A percentile compares a stretch with the other conserved stretches of the same genome.
Conservation (phyloP, 30 jellyfish, hydroid and myxozoan species). For the Hydractinia echinata region DNA sequence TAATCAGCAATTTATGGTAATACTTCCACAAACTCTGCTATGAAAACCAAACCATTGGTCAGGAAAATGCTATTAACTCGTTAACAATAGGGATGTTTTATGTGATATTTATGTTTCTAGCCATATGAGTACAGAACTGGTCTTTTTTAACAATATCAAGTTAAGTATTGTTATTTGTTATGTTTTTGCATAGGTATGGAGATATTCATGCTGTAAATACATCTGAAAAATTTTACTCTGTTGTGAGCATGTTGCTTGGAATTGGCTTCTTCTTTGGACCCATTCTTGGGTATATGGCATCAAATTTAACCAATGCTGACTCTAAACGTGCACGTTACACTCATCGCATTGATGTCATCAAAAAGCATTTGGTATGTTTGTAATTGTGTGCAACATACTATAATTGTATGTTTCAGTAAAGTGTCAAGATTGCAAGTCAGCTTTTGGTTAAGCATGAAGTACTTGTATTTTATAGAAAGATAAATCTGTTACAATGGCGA, state of each 20-base stretch:
- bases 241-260: conserved; percentile 56
- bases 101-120: too few relatives aligned
- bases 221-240: conserved; percentile 49
- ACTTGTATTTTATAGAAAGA: conserved; percentile 11
- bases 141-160: neutral
- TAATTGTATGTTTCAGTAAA: too few relatives aligned
- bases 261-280: conserved; percentile 69
- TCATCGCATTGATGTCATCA: conserved; percentile 48
- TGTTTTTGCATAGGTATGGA: conserved; percentile 42
- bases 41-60: too few relatives aligned
- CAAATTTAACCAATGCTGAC: conserved; percentile 61
- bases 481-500: conserved; percentile 21
- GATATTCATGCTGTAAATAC: conserved; percentile 60
- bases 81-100: too few relatives aligned
- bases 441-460: neutral
- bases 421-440: too few relatives aligned
- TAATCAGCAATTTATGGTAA: too few relatives aligned
- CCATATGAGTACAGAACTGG: too few relatives aligned
- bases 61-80: too few relatives aligned
- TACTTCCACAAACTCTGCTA: too few relatives aligned
- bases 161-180: neutral
- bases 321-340: conserved; percentile 40
- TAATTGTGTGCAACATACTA: neutral
- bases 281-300: conserved; percentile 67
- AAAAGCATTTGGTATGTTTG: conserved; percentile 40